phyloP scores from a whole-genome alignment of 2,113 vertebrate species.

The Diphyllodes magnificus region DNA sequence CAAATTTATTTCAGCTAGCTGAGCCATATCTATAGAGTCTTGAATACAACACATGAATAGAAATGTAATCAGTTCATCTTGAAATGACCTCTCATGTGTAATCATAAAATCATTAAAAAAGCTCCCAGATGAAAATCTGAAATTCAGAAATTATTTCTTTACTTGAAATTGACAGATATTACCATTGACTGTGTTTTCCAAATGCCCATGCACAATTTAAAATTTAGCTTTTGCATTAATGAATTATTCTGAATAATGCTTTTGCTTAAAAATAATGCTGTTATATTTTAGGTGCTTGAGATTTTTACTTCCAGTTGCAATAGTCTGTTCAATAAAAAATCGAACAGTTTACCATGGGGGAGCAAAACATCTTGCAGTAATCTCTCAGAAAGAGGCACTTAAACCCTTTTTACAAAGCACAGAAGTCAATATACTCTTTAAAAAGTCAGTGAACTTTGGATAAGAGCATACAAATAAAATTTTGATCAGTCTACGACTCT shows the following conservation, averaged over 20 bases:
- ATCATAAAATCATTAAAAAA: neutral
- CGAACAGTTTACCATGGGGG: neutral
- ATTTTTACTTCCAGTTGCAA: neutral
- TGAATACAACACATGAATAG: neutral
- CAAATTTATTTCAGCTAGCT: neutral
- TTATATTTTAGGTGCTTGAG: neutral
- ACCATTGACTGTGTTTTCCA: neutral
- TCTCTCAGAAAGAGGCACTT: neutral
- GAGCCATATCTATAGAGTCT: neutral
- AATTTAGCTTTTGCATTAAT: neutral
- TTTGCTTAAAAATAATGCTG: neutral
- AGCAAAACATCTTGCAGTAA: neutral
- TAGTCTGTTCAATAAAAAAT: neutral
- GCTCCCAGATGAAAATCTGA: neutral
- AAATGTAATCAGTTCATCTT: neutral
- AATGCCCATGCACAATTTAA: neutral
- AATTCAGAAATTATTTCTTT: neutral
- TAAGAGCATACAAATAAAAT: neutral
- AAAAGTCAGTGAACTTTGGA: neutral
- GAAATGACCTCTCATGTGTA: neutral
- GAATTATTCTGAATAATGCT: neutral
- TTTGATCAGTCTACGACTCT: neutral
- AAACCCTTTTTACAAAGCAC: neutral
- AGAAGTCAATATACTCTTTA: neutral
- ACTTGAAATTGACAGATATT: neutral